phyloP scores from a whole-genome alignment of 2,888 invertebrate genomes.

The Panopea generosa region DNA sequence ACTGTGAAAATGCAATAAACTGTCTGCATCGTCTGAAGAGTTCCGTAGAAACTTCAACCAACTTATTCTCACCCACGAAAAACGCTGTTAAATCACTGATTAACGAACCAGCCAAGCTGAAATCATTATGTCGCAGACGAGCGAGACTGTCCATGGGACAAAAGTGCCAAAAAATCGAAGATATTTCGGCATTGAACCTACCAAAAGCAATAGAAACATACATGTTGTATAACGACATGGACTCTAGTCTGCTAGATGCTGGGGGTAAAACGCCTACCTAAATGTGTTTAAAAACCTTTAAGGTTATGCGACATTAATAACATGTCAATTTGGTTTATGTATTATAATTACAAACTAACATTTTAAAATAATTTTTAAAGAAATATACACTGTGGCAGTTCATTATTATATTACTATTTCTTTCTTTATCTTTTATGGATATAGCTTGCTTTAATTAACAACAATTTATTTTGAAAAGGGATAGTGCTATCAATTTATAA shows the following conservation, averaged over 20 bases:
- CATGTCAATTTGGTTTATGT: too few species aligned
- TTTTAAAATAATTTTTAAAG: too few species aligned
- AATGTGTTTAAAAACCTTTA: too few species aligned
- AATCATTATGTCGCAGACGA: conserved; percentile 68
- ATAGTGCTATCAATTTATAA: too few species aligned
- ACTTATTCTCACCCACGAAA: conserved; percentile 25
- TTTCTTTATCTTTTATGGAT: too few species aligned
- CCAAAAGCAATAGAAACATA: conserved; percentile 70
- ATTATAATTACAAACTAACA: too few species aligned
- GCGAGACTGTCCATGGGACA: conserved; percentile 67
- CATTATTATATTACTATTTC: too few species aligned
- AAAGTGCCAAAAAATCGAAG: conserved; percentile 55
- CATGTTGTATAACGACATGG: conserved; percentile 71
- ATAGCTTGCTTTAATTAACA: too few species aligned
- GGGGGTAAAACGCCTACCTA: too few species aligned
- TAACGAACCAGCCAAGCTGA: conserved; percentile 64
- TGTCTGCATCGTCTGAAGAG: conserved; percentile 42
- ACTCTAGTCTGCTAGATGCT: neutral
- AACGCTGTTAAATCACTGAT: conserved; percentile 28
- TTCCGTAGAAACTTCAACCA: conserved; percentile 18
- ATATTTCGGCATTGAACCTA: conserved; percentile 66
- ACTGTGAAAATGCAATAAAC: conserved; percentile 72
- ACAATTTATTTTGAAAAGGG: too few species aligned
- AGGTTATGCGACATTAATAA: too few species aligned
- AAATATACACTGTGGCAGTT: too few species aligned